phyloP scores from a whole-genome alignment of 2,113 vertebrate genomes.

The Alethe diademata region DNA sequence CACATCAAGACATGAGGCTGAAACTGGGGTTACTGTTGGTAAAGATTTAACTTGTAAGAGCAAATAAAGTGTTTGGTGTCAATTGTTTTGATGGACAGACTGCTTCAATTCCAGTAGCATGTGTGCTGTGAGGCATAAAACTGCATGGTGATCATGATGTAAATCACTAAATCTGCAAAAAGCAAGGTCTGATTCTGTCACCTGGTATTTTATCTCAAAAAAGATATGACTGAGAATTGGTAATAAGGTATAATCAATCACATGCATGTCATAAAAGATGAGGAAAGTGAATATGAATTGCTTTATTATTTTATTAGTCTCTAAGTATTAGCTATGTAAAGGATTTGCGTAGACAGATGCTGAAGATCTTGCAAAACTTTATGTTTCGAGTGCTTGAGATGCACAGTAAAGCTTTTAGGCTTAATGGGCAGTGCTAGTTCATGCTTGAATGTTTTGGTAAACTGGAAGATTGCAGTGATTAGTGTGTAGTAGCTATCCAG shows the following conservation, averaged over 20 bases:
- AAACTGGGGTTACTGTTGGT: neutral
- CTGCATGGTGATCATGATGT: neutral
- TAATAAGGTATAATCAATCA: neutral
- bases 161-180: neutral
- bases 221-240: neutral
- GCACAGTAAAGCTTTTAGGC: neutral
- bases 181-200: neutral
- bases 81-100: neutral
- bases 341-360: neutral
- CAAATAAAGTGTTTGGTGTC: neutral
- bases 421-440: neutral
- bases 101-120: neutral
- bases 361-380: neutral
- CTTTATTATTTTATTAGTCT: neutral
- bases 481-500: neutral
- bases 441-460: neutral
- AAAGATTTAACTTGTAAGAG: neutral
- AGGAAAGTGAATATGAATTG: neutral
- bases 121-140: neutral
- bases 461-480: neutral
- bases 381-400: rapidly evolving
- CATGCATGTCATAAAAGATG: neutral
- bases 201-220: neutral
- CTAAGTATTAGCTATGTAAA: neutral
- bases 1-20: neutral